These are phyloP conservation scores for Hyposoter dolosus DNA, from an alignment of 2,888 invertebrate species.

Conservation along the genomic window DNA sequence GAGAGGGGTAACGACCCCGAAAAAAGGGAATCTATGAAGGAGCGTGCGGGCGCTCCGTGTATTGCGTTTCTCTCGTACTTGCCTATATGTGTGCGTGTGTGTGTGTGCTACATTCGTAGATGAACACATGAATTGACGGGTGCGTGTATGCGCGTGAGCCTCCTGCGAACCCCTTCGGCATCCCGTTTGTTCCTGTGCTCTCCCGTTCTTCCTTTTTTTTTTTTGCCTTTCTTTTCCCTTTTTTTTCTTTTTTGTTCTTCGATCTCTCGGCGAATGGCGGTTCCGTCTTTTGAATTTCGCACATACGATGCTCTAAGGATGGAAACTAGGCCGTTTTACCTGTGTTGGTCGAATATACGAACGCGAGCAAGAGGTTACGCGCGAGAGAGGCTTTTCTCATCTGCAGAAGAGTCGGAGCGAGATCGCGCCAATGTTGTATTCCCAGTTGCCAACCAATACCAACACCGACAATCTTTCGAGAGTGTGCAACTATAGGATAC, in stretches of 20 bases:
- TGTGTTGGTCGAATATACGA: constrained; percentile 61
- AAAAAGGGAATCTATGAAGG: constrained; percentile 73
- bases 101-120: background rate
- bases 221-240: constrained; percentile 35
- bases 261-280: constrained; percentile 66
- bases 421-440: too few species aligned
- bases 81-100: background rate
- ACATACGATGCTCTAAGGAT: constrained; percentile 62
- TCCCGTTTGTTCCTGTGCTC: constrained; percentile 66
- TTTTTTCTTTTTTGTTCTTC: constrained; percentile 63
- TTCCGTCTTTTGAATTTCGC: constrained; percentile 76
- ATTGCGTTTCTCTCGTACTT: constrained; percentile 36
- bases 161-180: constrained; percentile 70
- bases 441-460: too few species aligned
- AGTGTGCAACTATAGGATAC: constrained; percentile 49
- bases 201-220: constrained; percentile 55
- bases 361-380: constrained; percentile 60
- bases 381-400: constrained; percentile 51
- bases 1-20: constrained; percentile 83
- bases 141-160: constrained; percentile 60
- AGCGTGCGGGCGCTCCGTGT: constrained; percentile 74
- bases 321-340: constrained; percentile 78
- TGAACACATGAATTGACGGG: background rate
- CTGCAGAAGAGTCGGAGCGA: constrained; percentile 60
- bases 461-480: background rate